A percentile compares a stretch with the other conserved stretches of the same genome.
phyloP scores from a whole-genome alignment of 2,888 invertebrate species.

The Polyommatus icarus region DNA sequence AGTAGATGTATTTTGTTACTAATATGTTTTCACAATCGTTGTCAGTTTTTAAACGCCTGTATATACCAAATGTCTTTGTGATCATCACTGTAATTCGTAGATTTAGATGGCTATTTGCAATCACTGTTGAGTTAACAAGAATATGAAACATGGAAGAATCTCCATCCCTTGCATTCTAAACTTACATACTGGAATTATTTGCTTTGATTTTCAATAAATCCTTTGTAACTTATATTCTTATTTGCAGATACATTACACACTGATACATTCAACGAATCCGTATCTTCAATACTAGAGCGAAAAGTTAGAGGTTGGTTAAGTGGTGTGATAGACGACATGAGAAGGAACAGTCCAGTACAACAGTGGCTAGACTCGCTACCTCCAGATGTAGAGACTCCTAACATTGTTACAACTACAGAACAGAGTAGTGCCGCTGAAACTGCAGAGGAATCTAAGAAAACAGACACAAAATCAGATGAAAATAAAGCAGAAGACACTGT shows the following conservation, averaged over 20 bases:
- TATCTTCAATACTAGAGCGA: constrained; percentile 70
- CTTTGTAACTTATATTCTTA: constrained; percentile 28
- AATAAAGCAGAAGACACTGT: constrained; percentile 63
- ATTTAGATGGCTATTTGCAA: not conserved
- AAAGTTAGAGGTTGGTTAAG: constrained; percentile 75
- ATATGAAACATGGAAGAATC: not conserved
- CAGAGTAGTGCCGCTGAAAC: constrained; percentile 35
- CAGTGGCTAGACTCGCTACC: constrained; percentile 89
- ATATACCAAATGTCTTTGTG: not conserved
- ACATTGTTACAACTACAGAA: constrained; percentile 38
- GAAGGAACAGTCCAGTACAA: constrained; percentile 85
- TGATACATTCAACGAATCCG: constrained; percentile 67
- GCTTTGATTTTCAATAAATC: not conserved
- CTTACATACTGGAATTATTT: not conserved
- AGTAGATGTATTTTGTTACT: constrained; percentile 4
- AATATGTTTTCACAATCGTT: not conserved
- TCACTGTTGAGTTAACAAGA: not conserved
- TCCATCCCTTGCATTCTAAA: not conserved
- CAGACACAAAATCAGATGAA: constrained; percentile 58
- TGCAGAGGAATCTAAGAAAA: constrained; percentile 46
- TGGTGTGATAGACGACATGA: constrained; percentile 79
- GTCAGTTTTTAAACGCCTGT: not conserved
- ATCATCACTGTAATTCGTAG: not conserved
- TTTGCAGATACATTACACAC: constrained; percentile 52
- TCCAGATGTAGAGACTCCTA: constrained; percentile 49